These are phyloP conservation scores for Agrilus planipennis DNA, from an alignment of 1,140 invertebrate species.

Conservation along the genomic window DNA sequence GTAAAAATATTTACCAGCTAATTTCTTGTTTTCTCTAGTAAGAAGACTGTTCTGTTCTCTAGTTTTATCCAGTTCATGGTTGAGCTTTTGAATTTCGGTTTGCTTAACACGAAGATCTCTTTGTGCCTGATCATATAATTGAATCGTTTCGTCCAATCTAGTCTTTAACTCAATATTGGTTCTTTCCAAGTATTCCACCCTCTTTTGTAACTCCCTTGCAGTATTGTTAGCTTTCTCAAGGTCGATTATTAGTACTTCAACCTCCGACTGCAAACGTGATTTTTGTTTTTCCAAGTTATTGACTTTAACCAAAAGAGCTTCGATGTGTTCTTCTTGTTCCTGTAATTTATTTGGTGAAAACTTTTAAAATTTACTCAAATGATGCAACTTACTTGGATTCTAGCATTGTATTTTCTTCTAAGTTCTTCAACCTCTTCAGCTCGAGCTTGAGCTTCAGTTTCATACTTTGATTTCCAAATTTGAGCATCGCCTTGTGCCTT, in stretches of 20 bases:
- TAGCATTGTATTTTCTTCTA: conserved; percentile 78
- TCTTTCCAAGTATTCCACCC: conserved; percentile 80
- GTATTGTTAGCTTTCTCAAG: conserved; percentile 94
- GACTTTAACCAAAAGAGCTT: conserved; percentile 79
- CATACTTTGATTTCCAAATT: conserved; percentile 86
- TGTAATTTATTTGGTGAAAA: too few relatives aligned
- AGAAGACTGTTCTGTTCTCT: conserved; percentile 85
- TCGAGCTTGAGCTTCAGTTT: conserved; percentile 78
- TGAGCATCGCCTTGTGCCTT: conserved; percentile 80
- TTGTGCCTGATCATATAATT: conserved; percentile 79
- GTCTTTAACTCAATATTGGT: conserved; percentile 82
- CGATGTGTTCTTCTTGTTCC: conserved; percentile 95
- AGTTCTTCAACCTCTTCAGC: conserved; percentile 89
- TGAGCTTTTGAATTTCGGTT: conserved; percentile 72
- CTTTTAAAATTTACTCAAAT: too few relatives aligned
- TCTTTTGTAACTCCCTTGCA: conserved; percentile 83
- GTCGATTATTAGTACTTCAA: conserved; percentile 94
- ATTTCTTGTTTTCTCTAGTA: conserved; percentile 89
- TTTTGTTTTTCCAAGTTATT: conserved; percentile 92
- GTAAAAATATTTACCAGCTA: conserved; percentile 53
- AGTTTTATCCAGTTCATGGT: conserved; percentile 87
- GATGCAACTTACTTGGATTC: too few relatives aligned
- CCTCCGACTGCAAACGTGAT: conserved; percentile 88
- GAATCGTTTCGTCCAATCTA: conserved; percentile 79
- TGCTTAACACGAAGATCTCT: conserved; percentile 81